Percentiles rank a stretch among this genome's conserved stretches.
Evolutionary conservation across 2,888 invertebrate genomes (phyloP).

Genomic region (Empis livida): DNA sequence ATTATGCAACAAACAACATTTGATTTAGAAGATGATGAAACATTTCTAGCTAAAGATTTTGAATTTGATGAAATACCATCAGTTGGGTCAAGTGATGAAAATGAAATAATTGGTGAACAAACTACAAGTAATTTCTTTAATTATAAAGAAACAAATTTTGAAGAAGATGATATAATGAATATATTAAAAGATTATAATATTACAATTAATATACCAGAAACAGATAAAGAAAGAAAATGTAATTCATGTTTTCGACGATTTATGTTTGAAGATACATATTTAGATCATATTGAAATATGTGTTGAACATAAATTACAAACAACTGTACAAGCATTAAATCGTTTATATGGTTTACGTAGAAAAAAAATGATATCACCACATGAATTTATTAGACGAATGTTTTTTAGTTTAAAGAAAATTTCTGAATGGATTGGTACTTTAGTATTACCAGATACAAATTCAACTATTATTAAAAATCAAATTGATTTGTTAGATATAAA

Average conservation of each 20-base stretch:
- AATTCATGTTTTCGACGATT: conserved; percentile 30
- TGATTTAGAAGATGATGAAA: background rate
- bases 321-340: conserved; percentile 27
- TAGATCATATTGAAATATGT: conserved; percentile 28
- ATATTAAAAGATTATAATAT: conserved; percentile 26
- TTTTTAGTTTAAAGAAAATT: conserved; percentile 30
- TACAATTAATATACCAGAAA: conserved; percentile 31
- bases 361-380: conserved; percentile 32
- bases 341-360: conserved; percentile 24
- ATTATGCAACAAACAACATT: no score
- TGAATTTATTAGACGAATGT: conserved; percentile 33
- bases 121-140: conserved; percentile 25
- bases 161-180: conserved; percentile 32
- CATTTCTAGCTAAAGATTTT: no score
- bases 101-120: conserved; percentile 17
- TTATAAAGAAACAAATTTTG: conserved; percentile 32
- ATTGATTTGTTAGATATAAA: no score
- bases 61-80: background rate
- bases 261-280: conserved; percentile 33
- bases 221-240: conserved; percentile 33
- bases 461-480: no score
- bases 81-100: conserved; percentile 25
- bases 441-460: conserved; percentile 12
- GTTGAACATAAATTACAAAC: conserved; percentile 30
- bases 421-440: conserved; percentile 30